Base-by-base conservation (phyloP, 1,140 invertebrate species). In the Heliconius congener region DNA sequence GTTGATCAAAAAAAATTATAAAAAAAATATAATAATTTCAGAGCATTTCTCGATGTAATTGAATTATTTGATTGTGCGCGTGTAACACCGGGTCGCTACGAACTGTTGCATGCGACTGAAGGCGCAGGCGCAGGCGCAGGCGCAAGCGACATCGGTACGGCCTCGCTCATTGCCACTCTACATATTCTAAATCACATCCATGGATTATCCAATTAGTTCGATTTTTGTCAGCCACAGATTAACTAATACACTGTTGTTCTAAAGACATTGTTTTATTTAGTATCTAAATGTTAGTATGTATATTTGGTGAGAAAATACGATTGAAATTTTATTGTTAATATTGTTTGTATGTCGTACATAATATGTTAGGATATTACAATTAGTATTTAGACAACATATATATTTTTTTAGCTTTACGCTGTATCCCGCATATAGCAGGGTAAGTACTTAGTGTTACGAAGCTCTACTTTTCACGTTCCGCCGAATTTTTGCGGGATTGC, bases 91-190 rank as follows among this genome's bases (percentile, higher is more conserved):
- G 81, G 72, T 79, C 81, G 83, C 86, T 88, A 84, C 87, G 85
- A 86, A 84, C 82, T 85, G 85, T 84, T 85, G 84, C 81, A 81
- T 78, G 84, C 85, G 83, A 90, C 87, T 87, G 88, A 87, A 88
- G 83, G 78, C 81, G 50, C 73, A 73, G 74, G 81, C 88, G 50
- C 73, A 73, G 74, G 81, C 88, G 82, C 87, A 50, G 55, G 82
- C 90, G 86, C 86, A 85, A 81, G 78, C 78, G 79, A 78, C 81
- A 76, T 83, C 78, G 81, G 81, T 80, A 80, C 81, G 79, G 66
- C 80, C 80, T 81, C 82, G 71, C 87, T 90, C 90, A 91, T 91
- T 91, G 90, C 88, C 90, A 88, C 86, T 77, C 82, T 77, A 77
- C 76, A 72, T 77, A 52, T 52, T 52, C 70, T 70, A 77, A 72